Evolutionary conservation across 2,797 vertebrate species (phyloP), one percentile per base, ranked within the genome.

Genomic region (Micromesistius poutassou): DNA sequence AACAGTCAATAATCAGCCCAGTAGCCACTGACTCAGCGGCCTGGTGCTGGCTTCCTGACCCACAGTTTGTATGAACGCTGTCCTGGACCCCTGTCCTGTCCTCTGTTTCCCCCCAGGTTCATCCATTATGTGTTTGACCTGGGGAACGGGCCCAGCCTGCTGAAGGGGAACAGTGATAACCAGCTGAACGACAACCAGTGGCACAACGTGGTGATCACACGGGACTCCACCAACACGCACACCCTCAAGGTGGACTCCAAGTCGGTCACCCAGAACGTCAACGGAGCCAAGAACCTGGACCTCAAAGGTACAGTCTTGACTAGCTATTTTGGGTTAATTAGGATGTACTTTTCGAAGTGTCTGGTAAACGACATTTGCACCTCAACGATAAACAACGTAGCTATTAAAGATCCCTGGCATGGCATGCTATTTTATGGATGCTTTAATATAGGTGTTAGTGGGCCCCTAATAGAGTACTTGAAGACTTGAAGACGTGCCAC

Each of bases 101-200:
- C 14, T 9, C 72, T 73, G 35, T 66, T 66, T 16, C 12, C 72
- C 71, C 12, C 13, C 87, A 99, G 98, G 84, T 98, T 98, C n/a
- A 97, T 99, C 90, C 97, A 99, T 90, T 99, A 99, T 0, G 98
- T 99, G 33, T 98, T 99, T 80, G 95, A 99, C 89, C 94, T 99
- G 75, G 98, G 98, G 71, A 98, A 99, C 0, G 98, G 98, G 14
- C 96, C 97, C 12, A 98, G 98, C 71, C 95, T 99, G 83, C 92
- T 99, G 89, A 99, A 99, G 86, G 98, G 97, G 55, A 99, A 99
- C 91, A 98, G 96, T 0, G 96, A 98, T 79, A 96, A 95, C 73
- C 93, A 94, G 0, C 93, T 99, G 77, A 98, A 98, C 40, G 97
- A 99, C 82, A 99, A 99, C 90, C 97, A 97, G 80, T 99, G 98